Evolutionary conservation across 2,888 invertebrate species (phyloP).

Genomic region (Linnaemya tessellans): DNA sequence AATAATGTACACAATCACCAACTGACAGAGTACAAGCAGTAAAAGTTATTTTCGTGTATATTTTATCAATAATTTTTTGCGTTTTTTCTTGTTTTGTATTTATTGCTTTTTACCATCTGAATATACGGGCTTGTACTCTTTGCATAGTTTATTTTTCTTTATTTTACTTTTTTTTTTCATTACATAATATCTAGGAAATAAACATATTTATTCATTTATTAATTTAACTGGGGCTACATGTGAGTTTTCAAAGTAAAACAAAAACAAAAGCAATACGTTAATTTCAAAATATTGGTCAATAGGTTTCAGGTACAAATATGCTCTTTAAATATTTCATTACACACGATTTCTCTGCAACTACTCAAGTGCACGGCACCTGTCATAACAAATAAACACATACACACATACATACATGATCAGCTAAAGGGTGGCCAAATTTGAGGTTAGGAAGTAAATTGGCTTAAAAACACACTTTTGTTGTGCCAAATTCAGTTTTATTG

Average conservation of each 20-base stretch:
- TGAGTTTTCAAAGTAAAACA: conserved; percentile 32
- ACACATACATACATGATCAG: neutral
- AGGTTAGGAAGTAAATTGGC: too few species aligned
- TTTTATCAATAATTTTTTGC: conserved; percentile 36
- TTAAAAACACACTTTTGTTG: too few species aligned
- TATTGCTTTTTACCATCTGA: conserved; percentile 13
- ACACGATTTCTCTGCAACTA: neutral
- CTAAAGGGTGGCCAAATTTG: too few species aligned
- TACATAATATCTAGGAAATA: conserved; percentile 69
- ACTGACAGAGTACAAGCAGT: conserved; percentile 5
- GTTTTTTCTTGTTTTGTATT: conserved; percentile 21
- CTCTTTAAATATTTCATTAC: conserved; percentile 36
- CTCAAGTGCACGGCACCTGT: conserved; percentile 26
- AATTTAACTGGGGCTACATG: conserved; percentile 38
- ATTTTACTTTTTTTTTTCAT: too few species aligned
- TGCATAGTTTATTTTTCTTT: neutral
- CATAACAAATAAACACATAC: neutral
- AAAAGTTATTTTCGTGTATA: conserved; percentile 46
- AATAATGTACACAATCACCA: neutral
- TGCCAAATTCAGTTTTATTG: too few species aligned
- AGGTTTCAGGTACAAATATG: conserved; percentile 53
- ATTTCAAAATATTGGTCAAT: conserved; percentile 60
- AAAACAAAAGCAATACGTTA: conserved; percentile 24
- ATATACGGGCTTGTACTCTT: conserved; percentile 35
- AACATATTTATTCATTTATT: conserved; percentile 57